Conservation (phyloP, 1,140 invertebrate genomes). For the Pararge aegeria region DNA sequence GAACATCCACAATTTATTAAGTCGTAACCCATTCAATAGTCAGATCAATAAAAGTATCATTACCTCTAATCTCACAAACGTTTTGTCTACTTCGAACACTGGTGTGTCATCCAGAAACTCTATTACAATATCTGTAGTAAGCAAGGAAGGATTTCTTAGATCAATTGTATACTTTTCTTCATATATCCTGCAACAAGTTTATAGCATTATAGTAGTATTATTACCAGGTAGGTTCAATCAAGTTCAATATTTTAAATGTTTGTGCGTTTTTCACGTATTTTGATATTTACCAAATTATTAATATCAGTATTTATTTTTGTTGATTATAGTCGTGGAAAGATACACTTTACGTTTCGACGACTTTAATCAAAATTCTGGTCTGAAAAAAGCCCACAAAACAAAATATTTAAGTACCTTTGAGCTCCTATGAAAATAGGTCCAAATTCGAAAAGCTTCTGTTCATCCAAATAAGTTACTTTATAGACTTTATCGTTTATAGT, state of each 20-base stretch:
- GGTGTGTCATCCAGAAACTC: constrained; percentile 60
- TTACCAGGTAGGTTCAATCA: no score
- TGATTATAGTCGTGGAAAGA: no score
- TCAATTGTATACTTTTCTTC: constrained; percentile 64
- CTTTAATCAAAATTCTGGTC: no score
- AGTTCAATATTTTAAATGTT: no score
- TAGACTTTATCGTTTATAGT: constrained; percentile 59
- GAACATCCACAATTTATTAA: no score
- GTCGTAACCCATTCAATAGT: no score
- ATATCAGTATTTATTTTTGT: no score
- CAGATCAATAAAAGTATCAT: background rate
- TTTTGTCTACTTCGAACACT: constrained; percentile 58
- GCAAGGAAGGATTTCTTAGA: constrained; percentile 62
- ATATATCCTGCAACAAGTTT: constrained; percentile 55
- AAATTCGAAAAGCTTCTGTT: constrained; percentile 65
- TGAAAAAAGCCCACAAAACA: no score
- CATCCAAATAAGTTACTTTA: constrained; percentile 66
- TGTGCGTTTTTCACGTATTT: no score
- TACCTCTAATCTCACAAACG: constrained; percentile 55
- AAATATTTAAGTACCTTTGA: constrained; percentile 40
- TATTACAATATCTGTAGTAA: constrained; percentile 56
- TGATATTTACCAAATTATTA: no score
- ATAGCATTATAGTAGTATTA: no score
- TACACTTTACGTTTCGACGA: no score
- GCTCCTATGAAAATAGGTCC: constrained; percentile 66